A percentile compares a stretch with the other conserved stretches of the same genome.
Conservation (phyloP, 2,113 vertebrate species). For the Pterocles gutturalis region DNA sequence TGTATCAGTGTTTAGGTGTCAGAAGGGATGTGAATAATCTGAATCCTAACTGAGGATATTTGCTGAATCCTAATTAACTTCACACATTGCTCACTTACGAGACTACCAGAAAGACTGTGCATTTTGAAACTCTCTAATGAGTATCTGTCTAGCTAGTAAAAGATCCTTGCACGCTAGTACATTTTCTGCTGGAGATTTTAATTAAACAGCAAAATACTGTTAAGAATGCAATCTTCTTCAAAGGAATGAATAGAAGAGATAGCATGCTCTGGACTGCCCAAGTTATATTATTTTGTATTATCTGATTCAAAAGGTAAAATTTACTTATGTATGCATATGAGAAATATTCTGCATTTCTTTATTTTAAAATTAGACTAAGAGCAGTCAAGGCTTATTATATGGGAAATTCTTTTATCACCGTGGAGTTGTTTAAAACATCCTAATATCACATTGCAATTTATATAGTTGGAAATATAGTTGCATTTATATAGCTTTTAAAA, state of each 20-base stretch:
- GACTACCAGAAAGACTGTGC: not conserved
- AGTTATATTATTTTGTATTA: not conserved
- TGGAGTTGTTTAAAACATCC: not conserved
- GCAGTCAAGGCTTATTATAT: not conserved
- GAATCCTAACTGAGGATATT: not conserved
- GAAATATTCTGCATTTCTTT: not conserved
- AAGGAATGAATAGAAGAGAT: not conserved
- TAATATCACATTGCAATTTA: not conserved
- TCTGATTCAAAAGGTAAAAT: not conserved
- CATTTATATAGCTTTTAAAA: not conserved
- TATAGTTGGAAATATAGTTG: too few species aligned
- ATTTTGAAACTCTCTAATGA: conserved; percentile 7
- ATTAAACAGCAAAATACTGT: not conserved
- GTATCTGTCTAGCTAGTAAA: not conserved
- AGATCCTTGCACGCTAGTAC: not conserved
- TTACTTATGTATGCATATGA: not conserved
- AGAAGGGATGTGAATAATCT: not conserved
- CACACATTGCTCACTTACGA: not conserved
- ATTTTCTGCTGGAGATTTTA: not conserved
- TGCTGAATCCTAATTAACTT: not conserved
- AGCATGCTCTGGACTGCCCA: not conserved
- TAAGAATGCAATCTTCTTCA: not conserved
- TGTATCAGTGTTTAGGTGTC: not conserved
- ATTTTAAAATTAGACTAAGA: not conserved
- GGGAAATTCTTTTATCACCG: not conserved